Percentiles rank a stretch among this genome's conserved stretches.
These are phyloP conservation scores for Condylostylus longicornis DNA, from an alignment of 1,140 invertebrate species.

Conservation along the genomic window DNA sequence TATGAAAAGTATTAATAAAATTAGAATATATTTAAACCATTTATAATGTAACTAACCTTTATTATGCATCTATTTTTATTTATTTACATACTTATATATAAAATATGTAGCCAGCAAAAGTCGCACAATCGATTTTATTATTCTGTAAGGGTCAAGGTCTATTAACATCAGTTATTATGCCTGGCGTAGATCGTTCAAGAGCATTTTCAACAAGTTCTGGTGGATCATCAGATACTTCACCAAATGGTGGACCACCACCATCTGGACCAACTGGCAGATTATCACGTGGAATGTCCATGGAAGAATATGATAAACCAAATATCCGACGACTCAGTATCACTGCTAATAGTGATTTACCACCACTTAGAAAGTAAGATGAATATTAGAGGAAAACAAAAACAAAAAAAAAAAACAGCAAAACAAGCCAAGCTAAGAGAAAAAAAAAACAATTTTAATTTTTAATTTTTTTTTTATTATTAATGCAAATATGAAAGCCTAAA, in stretches of 20 bases:
- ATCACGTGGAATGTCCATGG: constrained; percentile 59
- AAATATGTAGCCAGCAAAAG: constrained; percentile 52
- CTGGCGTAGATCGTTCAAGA: constrained; percentile 47
- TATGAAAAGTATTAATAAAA: too few species aligned
- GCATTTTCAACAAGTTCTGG: constrained; percentile 39
- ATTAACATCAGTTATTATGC: constrained; percentile 54
- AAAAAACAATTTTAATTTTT: too few species aligned
- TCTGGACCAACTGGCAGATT: constrained; percentile 33
- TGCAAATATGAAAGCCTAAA: too few species aligned
- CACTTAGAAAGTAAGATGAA: constrained; percentile 27
- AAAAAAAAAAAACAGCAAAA: too few species aligned
- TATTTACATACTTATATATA: not conserved
- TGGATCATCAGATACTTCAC: constrained; percentile 36
- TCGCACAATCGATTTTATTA: constrained; percentile 62
- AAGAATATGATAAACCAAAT: constrained; percentile 67
- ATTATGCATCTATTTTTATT: not conserved
- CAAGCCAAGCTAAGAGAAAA: too few species aligned
- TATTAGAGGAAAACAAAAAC: too few species aligned
- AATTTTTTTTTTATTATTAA: too few species aligned
- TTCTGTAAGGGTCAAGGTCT: constrained; percentile 69
- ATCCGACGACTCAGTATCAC: constrained; percentile 57
- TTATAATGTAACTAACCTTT: constrained; percentile 4
- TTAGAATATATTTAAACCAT: too few species aligned
- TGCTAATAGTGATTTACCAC: constrained; percentile 27
- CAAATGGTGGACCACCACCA: constrained; percentile 35